Evolutionary conservation across 2,888 invertebrate genomes (phyloP).

Genomic region (Lathronympha strigana): DNA sequence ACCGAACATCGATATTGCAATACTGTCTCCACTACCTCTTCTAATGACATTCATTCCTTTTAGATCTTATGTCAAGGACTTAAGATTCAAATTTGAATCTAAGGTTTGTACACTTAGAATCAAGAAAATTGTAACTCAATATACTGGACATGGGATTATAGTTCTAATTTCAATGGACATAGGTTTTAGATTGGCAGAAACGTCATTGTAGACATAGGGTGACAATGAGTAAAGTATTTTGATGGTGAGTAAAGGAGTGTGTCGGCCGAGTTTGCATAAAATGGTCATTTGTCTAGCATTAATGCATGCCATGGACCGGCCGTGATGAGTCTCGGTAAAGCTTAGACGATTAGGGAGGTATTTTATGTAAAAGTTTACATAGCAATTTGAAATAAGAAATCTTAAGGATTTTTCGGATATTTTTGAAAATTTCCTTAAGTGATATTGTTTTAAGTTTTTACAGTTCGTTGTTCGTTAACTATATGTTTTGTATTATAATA

Average conservation of each 20-base stretch:
- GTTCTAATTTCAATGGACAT: not conserved
- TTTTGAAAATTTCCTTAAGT: too few species aligned
- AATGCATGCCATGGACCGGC: slow-evolving; percentile 59
- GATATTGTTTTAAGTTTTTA: too few species aligned
- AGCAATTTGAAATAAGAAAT: not conserved
- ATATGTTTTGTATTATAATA: too few species aligned
- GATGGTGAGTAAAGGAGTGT: slow-evolving; percentile 62
- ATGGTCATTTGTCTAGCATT: slow-evolving; percentile 80
- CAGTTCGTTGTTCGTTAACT: too few species aligned
- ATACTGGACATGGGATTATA: not conserved
- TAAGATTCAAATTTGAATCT: slow-evolving; percentile 3
- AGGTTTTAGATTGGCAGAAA: not conserved
- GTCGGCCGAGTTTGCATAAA: slow-evolving; percentile 77
- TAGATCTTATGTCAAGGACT: not conserved
- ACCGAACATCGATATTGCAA: slow-evolving; percentile 37
- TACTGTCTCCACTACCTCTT: slow-evolving; percentile 56
- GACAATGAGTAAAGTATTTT: not conserved
- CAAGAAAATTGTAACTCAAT: not conserved
- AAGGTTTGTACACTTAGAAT: not conserved
- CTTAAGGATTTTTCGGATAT: not conserved
- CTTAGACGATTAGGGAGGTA: slow-evolving; percentile 3
- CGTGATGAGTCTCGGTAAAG: slow-evolving; percentile 41
- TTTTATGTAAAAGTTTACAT: not conserved
- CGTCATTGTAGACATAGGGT: not conserved
- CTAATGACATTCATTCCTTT: not conserved